Evolutionary conservation across 1,140 invertebrate species (phyloP), one percentile per base, ranked within the genome.

Genomic region (Drosophila dunni): DNA sequence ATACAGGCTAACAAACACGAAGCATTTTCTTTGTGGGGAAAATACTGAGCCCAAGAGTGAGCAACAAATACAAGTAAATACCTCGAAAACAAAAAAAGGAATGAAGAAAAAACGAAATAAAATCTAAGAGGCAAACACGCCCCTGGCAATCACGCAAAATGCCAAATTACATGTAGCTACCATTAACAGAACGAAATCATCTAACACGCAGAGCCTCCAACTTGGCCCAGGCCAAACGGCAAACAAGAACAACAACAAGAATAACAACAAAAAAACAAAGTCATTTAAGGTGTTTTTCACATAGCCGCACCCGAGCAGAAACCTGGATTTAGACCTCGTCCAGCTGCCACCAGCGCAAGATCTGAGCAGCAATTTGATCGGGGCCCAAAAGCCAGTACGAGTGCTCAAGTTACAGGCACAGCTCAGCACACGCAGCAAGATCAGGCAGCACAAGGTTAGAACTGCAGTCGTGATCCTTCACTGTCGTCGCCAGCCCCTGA

Each of bases 141-240:
- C 89, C 73, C 63, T 50, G 71, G 89, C 89, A 89, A 91, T 91
- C 89, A 91, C 89, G 89, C 89, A 91, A 91, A 84, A 89, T 82
- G 81, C 88, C 79, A 89, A 89, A 89, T 89, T 84, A 89, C 84
- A 84, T 78, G 78, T 81, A 70, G 74, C 84, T 74, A 90, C 82
- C 82, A 83, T 91, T 91, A 90, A 79, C 66, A 69, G 79, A 88
- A 91, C 84, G 83, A 88, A 83, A 73, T 78, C 83, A 74, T 89
- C 83, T 83, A 89, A 88, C 84, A 88, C 84, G 84, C 84, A 89
- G 77, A 65, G 56, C 61, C 60, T n/a, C 42, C 46, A 40, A 46
- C 36, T 13, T 24, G 45, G 46, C 44, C 34, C 20, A 4, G 24
- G 6, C 24, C 24, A 29, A 29, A 29, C 3, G 54, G 54, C 33